Conservation (phyloP, 2,113 vertebrate species). For the Probosciger aterrimus region DNA sequence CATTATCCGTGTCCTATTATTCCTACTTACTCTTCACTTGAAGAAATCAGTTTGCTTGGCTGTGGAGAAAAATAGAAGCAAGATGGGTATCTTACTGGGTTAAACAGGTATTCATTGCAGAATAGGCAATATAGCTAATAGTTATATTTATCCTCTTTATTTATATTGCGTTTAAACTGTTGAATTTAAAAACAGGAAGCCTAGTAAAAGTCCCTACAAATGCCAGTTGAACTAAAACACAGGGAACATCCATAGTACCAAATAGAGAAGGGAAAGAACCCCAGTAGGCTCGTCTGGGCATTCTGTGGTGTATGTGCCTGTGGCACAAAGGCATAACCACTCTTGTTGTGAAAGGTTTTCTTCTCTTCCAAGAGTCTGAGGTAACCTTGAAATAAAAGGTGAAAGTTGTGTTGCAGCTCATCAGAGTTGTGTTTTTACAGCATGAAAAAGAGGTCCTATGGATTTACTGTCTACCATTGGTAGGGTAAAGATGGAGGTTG, state of each 20-base stretch:
- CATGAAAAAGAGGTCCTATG: neutral
- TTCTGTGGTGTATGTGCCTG: neutral
- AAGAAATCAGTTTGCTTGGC: neutral
- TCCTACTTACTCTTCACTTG: neutral
- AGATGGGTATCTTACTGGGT: neutral
- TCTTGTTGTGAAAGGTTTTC: fast-evolving
- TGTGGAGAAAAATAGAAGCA: neutral
- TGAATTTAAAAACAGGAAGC: neutral
- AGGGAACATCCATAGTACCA: neutral
- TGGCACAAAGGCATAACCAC: neutral
- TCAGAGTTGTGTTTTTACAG: neutral
- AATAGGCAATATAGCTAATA: neutral
- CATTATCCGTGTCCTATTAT: neutral
- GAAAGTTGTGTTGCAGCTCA: neutral
- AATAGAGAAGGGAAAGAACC: neutral
- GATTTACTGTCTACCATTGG: neutral
- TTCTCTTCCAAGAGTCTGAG: neutral
- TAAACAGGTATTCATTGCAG: neutral
- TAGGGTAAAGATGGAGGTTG: neutral
- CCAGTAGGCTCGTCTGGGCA: neutral
- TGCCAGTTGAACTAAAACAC: neutral
- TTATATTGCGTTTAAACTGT: neutral
- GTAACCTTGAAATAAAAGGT: neutral
- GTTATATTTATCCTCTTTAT: neutral
- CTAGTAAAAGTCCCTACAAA: neutral